Evolutionary conservation across 2,113 vertebrate species (phyloP).

Genomic region (Conger conger): DNA sequence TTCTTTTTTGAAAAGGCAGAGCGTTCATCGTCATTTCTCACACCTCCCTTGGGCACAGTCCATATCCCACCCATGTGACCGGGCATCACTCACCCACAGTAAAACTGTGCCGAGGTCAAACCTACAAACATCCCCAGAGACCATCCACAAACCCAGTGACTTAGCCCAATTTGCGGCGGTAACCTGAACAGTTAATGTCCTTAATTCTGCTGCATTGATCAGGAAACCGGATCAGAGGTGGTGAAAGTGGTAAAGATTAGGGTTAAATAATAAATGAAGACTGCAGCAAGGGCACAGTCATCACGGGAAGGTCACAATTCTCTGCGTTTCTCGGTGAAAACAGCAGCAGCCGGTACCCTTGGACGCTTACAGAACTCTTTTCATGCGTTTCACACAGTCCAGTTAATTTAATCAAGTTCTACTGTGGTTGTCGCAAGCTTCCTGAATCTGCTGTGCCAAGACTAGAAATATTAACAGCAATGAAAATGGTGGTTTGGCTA

Average conservation of each 20-base stretch:
- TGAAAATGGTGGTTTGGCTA: too few species aligned
- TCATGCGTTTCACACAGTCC: neutral
- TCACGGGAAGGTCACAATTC: neutral
- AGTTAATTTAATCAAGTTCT: neutral
- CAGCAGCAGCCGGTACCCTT: neutral
- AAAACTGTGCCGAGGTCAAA: neutral
- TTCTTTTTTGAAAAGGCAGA: neutral
- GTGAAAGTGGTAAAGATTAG: conserved; percentile 28
- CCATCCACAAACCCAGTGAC: conserved; percentile 7
- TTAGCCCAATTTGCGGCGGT: conserved; percentile 19
- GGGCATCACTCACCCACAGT: neutral
- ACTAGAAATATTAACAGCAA: neutral
- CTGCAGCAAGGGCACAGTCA: conserved; percentile 31
- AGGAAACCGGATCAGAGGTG: conserved; percentile 39
- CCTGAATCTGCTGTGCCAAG: neutral
- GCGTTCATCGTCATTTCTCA: neutral
- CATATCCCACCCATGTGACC: neutral
- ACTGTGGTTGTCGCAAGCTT: neutral
- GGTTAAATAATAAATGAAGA: conserved; percentile 53
- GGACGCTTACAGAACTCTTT: neutral
- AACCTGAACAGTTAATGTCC: conserved; percentile 16
- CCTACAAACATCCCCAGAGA: neutral
- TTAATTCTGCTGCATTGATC: conserved; percentile 36
- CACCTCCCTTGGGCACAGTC: neutral
- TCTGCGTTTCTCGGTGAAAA: neutral